phyloP scores from a whole-genome alignment of 2,888 invertebrate species.

The Plebejus anna region DNA sequence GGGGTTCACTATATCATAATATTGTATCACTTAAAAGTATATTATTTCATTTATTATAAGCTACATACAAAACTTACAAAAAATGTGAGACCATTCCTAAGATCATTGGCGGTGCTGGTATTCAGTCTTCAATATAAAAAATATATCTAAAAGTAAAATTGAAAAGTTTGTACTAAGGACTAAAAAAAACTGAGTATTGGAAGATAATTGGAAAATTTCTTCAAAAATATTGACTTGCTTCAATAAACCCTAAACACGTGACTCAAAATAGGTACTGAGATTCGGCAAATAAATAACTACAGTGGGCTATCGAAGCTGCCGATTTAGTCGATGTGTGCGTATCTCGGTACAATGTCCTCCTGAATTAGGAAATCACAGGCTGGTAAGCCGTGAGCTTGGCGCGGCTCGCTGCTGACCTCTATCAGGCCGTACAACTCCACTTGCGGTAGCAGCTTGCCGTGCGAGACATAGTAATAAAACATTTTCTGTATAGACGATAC shows the following conservation, averaged over 20 bases:
- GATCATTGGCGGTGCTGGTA: neutral
- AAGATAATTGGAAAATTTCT: conserved; percentile 1
- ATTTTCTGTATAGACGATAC: conserved; percentile 89
- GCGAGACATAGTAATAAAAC: conserved; percentile 90
- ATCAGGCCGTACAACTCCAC: conserved; percentile 80
- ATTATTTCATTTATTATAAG: neutral
- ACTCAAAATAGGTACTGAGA: conserved; percentile 26
- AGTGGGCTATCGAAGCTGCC: conserved; percentile 22
- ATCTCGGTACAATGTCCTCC: conserved; percentile 86
- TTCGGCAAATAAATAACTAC: conserved; percentile 33
- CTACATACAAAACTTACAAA: conserved; percentile 23
- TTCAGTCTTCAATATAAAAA: conserved; percentile 25
- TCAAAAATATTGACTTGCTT: conserved; percentile 11
- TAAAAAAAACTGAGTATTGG: conserved; percentile 19
- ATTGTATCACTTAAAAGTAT: neutral
- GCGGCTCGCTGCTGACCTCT: conserved; percentile 85
- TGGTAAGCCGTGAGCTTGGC: conserved; percentile 82
- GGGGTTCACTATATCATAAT: neutral
- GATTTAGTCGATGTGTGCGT: conserved; percentile 86
- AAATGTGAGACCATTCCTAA: conserved; percentile 14
- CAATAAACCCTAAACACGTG: conserved; percentile 24
- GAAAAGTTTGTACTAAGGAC: neutral
- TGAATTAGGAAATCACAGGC: conserved; percentile 89
- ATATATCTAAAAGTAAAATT: neutral
- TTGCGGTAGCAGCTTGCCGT: conserved; percentile 80